Evolutionary conservation across 2,888 invertebrate species (phyloP).

Genomic region (Tholera decimalis): DNA sequence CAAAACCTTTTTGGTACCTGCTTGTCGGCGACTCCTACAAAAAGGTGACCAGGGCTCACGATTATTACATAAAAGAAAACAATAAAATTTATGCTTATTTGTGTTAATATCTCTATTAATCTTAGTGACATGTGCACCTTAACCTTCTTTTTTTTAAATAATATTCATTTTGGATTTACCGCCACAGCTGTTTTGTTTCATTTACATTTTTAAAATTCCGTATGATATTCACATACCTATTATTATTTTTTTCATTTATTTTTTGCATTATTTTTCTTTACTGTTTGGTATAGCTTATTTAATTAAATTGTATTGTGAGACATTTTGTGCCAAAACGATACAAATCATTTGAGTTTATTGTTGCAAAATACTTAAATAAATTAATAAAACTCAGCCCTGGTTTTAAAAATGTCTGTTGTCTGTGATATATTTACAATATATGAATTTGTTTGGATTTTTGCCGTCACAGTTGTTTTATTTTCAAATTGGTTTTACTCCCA

Average conservation of each 20-base stretch:
- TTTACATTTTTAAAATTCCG: slow-evolving; percentile 81
- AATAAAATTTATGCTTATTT: slow-evolving; percentile 83
- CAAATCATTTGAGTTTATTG: slow-evolving; percentile 16
- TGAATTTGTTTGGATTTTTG: not conserved
- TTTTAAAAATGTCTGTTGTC: slow-evolving; percentile 9
- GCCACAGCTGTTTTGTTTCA: slow-evolving; percentile 79
- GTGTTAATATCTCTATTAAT: slow-evolving; percentile 88
- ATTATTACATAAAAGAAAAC: slow-evolving; percentile 73
- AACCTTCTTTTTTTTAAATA: slow-evolving; percentile 68
- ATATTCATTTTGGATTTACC: slow-evolving; percentile 66
- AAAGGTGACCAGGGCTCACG: slow-evolving; percentile 74
- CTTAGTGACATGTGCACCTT: slow-evolving; percentile 79
- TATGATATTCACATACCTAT: slow-evolving; percentile 68
- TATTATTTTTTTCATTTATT: slow-evolving; percentile 55
- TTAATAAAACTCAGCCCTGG: not conserved
- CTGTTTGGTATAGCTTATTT: slow-evolving; percentile 6
- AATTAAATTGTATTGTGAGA: slow-evolving; percentile 6
- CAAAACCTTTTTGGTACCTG: slow-evolving; percentile 82
- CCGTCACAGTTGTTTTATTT: not conserved
- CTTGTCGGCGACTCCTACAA: slow-evolving; percentile 83
- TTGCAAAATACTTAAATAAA: not conserved
- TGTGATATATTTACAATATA: not conserved
- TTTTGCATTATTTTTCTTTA: slow-evolving; percentile 5
- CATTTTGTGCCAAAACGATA: not conserved
- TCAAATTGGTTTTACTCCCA: slow-evolving; percentile 1